Base-by-base conservation (phyloP, 2,888 invertebrate genomes). In the Eledona agricola region DNA sequence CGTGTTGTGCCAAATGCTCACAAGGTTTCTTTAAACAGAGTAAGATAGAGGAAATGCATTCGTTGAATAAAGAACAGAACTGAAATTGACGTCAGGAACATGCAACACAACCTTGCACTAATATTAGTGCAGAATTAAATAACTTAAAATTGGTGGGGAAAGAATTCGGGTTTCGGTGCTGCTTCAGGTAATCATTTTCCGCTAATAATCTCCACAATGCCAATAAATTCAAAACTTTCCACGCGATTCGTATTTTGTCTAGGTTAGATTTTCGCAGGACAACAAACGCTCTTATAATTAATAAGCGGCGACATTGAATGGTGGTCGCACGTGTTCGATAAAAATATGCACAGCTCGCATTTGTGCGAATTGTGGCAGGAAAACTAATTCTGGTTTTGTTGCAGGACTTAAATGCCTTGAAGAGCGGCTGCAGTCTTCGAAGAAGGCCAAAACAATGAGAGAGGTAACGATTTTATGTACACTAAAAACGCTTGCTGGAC, bases 61-160 rank as follows among this genome's bases (percentile, higher is more conserved):
- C 49, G 63, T 38, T 55, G 35, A 57, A 69, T 57, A 61, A 58
- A 62, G 69, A 68, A 31, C 57, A 55, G 55, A 59, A 23, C 42
- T 43, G 35, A 34, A 59, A 47, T 60, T 63, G 60, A 64, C 67
- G 67, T 68, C 65, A 65, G 50, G 51, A 45, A 53, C 45, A 64
- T 71, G 66, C 69, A 68, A 56, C 58, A 59, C 64, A 68, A 67
- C 72, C 72, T 72, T 72, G 73, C 74, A 75, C 75, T 74, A 76
- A 74, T 74, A 75, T 76, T 76, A 76, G 75, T 71, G 69, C 71
- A 71, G 63, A 63, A 63, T 63, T 63, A 59, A 63, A 63, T 61
- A 61, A 60, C 56, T 58, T 37, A 20, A 51, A 52, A 25, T 45
- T 47, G 38, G 55, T 53, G 51, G 57, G 55, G 55, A 47, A 51